Conservation (phyloP, 2,797 vertebrate species). For the Pachyuromys duprasi region DNA sequence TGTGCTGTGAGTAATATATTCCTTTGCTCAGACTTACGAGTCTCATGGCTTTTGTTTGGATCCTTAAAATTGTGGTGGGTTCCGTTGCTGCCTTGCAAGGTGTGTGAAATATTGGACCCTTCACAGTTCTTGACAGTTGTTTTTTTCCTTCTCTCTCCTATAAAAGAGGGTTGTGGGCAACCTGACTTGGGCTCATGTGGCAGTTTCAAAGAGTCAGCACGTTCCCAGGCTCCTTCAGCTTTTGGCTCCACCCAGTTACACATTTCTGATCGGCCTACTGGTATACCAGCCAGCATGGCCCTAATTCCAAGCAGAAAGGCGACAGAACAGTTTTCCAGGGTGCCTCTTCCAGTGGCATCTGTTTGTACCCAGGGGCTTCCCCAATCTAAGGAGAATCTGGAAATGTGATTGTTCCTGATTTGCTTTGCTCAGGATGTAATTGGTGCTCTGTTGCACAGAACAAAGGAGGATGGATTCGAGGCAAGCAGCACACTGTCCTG, state of each 20-base stretch:
- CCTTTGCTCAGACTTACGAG: neutral
- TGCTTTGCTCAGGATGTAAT: neutral
- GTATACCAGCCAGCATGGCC: neutral
- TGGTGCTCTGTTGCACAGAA: neutral
- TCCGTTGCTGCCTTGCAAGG: neutral
- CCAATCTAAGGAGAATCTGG: neutral
- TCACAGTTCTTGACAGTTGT: neutral
- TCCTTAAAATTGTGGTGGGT: neutral
- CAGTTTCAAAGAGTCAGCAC: neutral
- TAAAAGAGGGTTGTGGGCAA: neutral
- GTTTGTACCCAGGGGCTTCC: neutral
- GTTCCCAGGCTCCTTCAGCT: neutral
- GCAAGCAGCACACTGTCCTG: neutral
- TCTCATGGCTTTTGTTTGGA: neutral
- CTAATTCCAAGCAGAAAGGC: neutral
- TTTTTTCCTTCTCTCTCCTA: neutral
- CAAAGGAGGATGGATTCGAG: neutral
- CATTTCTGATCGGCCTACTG: neutral
- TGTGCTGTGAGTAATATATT: neutral
- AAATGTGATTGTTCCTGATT: neutral
- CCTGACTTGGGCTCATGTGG: accelerated
- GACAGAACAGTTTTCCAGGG: neutral
- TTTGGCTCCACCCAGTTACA: neutral
- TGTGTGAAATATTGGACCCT: neutral
- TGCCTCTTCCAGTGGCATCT: neutral